phyloP scores from a whole-genome alignment of 2,797 vertebrate species.

The Astyanax mexicanus region DNA sequence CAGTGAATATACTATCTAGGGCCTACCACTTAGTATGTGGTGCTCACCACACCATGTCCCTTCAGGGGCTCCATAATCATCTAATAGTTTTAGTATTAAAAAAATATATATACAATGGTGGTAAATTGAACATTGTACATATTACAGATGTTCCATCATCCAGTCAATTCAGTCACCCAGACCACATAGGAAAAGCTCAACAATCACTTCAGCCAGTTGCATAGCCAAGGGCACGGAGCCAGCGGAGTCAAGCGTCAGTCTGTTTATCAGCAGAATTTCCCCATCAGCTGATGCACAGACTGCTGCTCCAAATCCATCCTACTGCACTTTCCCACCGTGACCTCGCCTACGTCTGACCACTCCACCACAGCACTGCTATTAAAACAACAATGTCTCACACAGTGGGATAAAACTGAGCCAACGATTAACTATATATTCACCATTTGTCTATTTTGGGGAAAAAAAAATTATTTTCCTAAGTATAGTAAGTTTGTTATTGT shows the following conservation, averaged over 20 bases:
- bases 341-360: constrained; percentile 1
- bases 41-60: too few species aligned
- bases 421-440: too few species aligned
- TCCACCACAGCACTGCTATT: neutral
- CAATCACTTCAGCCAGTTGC: neutral
- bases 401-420: neutral
- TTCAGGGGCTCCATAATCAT: too few species aligned
- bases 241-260: neutral
- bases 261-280: constrained; percentile 27
- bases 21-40: too few species aligned
- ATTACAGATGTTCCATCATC: too few species aligned
- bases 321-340: constrained; percentile 35
- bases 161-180: neutral
- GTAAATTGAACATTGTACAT: too few species aligned
- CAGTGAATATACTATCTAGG: too few species aligned
- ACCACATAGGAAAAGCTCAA: neutral
- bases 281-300: constrained; percentile 40
- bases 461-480: too few species aligned
- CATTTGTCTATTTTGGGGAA: too few species aligned
- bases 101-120: too few species aligned
- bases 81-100: too few species aligned
- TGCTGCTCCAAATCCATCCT: constrained; percentile 23
- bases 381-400: neutral
- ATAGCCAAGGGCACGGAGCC: neutral
- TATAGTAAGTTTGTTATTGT: too few species aligned